A percentile compares a stretch with the other conserved stretches of the same genome.
These are phyloP conservation scores for Brienomyrus longianalis DNA, from an alignment of 2,113 vertebrate species.

Conservation along the genomic window DNA sequence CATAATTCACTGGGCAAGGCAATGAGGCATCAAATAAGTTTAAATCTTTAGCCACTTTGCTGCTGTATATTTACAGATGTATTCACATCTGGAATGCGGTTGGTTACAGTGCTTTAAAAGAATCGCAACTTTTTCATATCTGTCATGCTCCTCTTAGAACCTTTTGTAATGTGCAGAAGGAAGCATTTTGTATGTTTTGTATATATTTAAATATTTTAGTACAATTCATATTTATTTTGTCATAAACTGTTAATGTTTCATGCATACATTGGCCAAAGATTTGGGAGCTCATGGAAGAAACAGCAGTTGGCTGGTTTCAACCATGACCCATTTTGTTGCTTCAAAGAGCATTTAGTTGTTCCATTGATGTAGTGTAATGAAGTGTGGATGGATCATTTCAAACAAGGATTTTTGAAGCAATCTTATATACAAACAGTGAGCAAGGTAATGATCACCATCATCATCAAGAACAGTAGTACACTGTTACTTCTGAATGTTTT, in stretches of 20 bases:
- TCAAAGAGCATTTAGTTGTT: background rate
- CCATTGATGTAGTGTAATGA: background rate
- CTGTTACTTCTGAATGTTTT: constrained; percentile 1
- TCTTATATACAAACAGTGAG: background rate
- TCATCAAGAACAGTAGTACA: background rate
- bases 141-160: background rate
- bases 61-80: constrained; percentile 1
- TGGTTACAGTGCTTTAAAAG: background rate
- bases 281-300: background rate
- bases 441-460: background rate
- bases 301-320: background rate
- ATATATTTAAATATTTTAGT: constrained; percentile 61
- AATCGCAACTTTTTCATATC: background rate
- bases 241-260: constrained; percentile 56
- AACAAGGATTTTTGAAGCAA: background rate
- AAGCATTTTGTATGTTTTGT: constrained; percentile 69
- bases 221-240: constrained; percentile 81
- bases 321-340: background rate
- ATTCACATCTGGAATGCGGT: background rate
- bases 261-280: constrained; percentile 64
- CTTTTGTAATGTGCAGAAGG: constrained; percentile 48
- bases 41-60: background rate
- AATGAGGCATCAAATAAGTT: background rate
- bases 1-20: constrained; percentile 14
- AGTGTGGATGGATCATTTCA: background rate